phyloP scores from a whole-genome alignment of 2,888 invertebrate genomes.

The Morpho achilles region DNA sequence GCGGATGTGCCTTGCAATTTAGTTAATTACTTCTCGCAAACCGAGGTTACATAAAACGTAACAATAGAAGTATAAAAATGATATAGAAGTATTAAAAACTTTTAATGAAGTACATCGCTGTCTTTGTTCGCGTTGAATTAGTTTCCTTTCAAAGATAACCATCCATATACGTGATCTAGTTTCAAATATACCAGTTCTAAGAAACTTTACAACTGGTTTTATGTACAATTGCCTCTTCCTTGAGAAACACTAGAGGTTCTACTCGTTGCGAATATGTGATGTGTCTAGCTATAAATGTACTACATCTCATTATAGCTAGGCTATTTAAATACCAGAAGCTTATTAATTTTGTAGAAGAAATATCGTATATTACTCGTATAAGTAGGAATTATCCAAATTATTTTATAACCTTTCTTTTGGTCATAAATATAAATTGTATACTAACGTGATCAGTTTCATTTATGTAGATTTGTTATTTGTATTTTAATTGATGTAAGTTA shows the following conservation, averaged over 20 bases:
- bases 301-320: too few species aligned
- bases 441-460: too few species aligned
- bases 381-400: too few species aligned
- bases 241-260: neutral
- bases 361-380: too few species aligned
- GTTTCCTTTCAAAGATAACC: constrained; percentile 9
- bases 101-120: constrained; percentile 7
- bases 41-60: constrained; percentile 9
- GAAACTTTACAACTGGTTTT: constrained; percentile 11
- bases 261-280: too few species aligned
- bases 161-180: constrained; percentile 12
- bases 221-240: neutral
- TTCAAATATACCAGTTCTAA: constrained; percentile 22
- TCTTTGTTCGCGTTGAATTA: constrained; percentile 6
- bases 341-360: too few species aligned
- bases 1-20: constrained; percentile 15
- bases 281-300: too few species aligned
- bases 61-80: constrained; percentile 1
- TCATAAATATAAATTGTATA: too few species aligned
- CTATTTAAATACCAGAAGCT: too few species aligned
- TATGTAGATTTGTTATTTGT: too few species aligned
- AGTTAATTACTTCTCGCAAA: constrained; percentile 13
- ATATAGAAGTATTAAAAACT: constrained; percentile 1
- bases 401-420: too few species aligned
- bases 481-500: too few species aligned